A percentile compares a stretch with the other conserved stretches of the same genome.
Evolutionary conservation across 1,140 invertebrate genomes (phyloP).

Genomic region (Anastatus disparis): DNA sequence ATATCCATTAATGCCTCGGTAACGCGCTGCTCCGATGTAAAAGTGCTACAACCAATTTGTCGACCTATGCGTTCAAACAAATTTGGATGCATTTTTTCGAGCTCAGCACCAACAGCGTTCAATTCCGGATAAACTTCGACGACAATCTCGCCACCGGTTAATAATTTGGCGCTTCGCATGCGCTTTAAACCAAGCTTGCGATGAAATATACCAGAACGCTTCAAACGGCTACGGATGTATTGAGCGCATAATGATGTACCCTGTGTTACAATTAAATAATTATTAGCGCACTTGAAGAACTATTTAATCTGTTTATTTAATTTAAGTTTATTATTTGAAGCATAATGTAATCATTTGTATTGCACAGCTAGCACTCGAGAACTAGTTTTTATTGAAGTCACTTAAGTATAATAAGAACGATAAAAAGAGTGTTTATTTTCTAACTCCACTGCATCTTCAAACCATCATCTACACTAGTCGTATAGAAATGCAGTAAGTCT

Average conservation of each 20-base stretch:
- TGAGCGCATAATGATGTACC: slow-evolving; percentile 74
- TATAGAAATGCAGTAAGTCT: too few relatives aligned
- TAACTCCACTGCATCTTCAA: too few relatives aligned
- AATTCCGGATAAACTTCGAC: slow-evolving; percentile 70
- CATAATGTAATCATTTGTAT: too few relatives aligned
- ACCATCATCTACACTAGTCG: too few relatives aligned
- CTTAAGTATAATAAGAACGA: too few relatives aligned
- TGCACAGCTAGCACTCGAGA: too few relatives aligned
- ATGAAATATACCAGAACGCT: slow-evolving; percentile 74
- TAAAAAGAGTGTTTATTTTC: too few relatives aligned
- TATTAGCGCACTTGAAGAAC: too few relatives aligned
- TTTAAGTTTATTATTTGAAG: too few relatives aligned
- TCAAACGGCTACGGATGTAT: slow-evolving; percentile 74
- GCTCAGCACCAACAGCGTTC: slow-evolving; percentile 42
- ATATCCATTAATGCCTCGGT: slow-evolving; percentile 70
- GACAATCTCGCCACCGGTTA: slow-evolving; percentile 64
- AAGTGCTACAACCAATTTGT: slow-evolving; percentile 69
- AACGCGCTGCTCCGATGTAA: slow-evolving; percentile 69
- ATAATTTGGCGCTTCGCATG: slow-evolving; percentile 71
- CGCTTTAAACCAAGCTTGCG: slow-evolving; percentile 77
- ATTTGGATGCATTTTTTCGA: slow-evolving; percentile 75
- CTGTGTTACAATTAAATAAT: too few relatives aligned
- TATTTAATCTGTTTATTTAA: too few relatives aligned
- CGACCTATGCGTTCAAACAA: slow-evolving; percentile 71
- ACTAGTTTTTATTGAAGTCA: too few relatives aligned